Evolutionary conservation across 1,140 invertebrate genomes (phyloP), one percentile per base, ranked within the genome.

Genomic region (Rhizoglyphus robini): DNA sequence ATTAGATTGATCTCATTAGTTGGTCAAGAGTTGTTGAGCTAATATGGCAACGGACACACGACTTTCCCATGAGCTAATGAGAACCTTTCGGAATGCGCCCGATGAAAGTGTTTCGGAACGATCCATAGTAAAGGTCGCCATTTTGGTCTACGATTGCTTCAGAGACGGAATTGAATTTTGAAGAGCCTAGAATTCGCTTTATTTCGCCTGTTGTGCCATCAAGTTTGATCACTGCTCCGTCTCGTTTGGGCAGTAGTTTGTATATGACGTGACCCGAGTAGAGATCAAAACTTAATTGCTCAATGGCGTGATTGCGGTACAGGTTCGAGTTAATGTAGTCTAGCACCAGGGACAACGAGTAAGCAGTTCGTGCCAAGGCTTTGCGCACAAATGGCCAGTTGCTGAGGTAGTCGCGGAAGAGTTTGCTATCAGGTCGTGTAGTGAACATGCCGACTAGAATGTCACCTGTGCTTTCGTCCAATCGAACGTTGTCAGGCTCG

Each of bases 401-500:
- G 8, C 70, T 70, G 32, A 75, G 65, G 36, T 69, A 65, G 64
- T 79, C 77, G 18, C 73, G 25, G 3, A 74, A 38, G 4, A 71
- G 71, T 32, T 72, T 69, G 29, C 70, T 69, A 30, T 69, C 63
- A 25, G 69, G 67, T 51, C 78, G 73, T 3, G 76, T 73, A 0
- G 72, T 31, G 15, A 84, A 75, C 18, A 88, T 71, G 4, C 79
- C 78, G 0, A 88, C 78, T 63, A 86, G 79, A 69, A 87, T 81
- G 4, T 85, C 84, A 31, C 83, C 84, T 15, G 29, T 60, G 29
- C 80, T 74, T 20, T 79, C 80, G 73, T 86, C 84, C 0, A 75
- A 74, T 51, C 85, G 80, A 41, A 90, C 74, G 73, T 90, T 91
- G 75, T 93, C 89, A 18, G 87, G 86, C 4, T 80, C 63, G 71